These are phyloP conservation scores for Atopsyche davidsoni DNA, from an alignment of 1,140 invertebrate genomes.

Conservation along the genomic window DNA sequence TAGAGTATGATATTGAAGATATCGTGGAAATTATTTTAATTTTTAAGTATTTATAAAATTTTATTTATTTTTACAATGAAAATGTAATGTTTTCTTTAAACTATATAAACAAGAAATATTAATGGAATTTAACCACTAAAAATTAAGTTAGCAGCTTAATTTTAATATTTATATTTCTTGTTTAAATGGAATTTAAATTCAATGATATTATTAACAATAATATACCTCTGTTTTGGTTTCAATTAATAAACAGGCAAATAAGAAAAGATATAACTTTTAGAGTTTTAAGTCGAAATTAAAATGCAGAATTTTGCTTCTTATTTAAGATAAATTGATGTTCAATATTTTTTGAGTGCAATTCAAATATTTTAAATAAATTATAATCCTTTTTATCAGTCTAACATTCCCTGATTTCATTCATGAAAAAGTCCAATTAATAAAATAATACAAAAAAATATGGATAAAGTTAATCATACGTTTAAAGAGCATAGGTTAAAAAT, in stretches of 20 bases:
- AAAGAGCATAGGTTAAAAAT: conserved; percentile 38
- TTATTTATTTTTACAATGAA: conserved; percentile 54
- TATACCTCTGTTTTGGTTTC: conserved; percentile 52
- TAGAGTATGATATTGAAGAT: conserved; percentile 56
- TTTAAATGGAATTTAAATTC: conserved; percentile 43
- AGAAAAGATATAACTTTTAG: conserved; percentile 42
- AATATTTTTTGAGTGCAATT: conserved; percentile 58
- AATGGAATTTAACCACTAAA: conserved; percentile 46
- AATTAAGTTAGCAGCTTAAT: conserved; percentile 47
- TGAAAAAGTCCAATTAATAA: conserved; percentile 50
- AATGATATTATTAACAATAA: conserved; percentile 52
- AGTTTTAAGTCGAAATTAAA: conserved; percentile 59
- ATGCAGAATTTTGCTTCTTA: conserved; percentile 50
- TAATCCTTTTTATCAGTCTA: conserved; percentile 57
- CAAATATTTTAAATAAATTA: conserved; percentile 58
- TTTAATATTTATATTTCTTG: conserved; percentile 41
- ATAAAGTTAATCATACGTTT: conserved; percentile 37
- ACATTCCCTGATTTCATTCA: conserved; percentile 58
- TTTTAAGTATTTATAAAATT: conserved; percentile 35
- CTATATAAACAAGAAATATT: conserved; percentile 51
- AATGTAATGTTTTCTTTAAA: conserved; percentile 53
- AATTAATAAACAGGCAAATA: conserved; percentile 49
- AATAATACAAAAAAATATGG: conserved; percentile 49
- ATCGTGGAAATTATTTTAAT: conserved; percentile 34
- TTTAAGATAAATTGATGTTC: conserved; percentile 35